Evolutionary conservation across 2,113 vertebrate species (phyloP).

Genomic region (Gracilinanus agilis): DNA sequence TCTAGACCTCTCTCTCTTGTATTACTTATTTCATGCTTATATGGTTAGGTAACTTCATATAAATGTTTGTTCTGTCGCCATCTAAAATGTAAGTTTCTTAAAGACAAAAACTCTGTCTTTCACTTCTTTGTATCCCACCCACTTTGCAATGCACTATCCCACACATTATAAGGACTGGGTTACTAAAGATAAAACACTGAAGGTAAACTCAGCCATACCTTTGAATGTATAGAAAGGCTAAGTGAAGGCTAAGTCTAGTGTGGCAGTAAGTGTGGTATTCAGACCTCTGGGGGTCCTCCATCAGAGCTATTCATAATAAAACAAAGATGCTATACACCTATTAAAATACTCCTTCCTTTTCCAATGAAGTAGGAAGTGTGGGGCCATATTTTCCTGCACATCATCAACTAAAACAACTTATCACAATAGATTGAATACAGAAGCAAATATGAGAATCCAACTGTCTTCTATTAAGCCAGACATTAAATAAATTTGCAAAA

Average conservation of each 20-base stretch:
- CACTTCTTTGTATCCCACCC: conserved; percentile 3
- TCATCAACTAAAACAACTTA: background rate
- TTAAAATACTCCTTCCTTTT: background rate
- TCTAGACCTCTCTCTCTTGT: background rate
- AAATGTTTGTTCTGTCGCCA: background rate
- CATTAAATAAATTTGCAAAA: background rate
- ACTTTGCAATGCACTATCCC: background rate
- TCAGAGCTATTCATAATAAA: background rate
- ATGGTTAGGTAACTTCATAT: background rate
- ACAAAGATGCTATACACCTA: background rate
- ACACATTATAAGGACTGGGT: background rate
- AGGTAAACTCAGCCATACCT: background rate
- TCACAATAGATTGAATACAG: background rate
- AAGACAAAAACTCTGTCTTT: background rate
- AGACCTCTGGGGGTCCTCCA: background rate
- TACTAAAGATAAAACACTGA: background rate
- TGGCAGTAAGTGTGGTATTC: background rate
- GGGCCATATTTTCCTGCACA: background rate
- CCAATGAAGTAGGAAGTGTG: background rate
- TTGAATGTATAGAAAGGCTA: background rate
- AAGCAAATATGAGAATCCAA: background rate
- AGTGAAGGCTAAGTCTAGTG: background rate
- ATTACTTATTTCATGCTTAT: background rate
- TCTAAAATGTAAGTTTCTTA: background rate
- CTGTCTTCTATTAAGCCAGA: background rate